Evolutionary conservation across 2,797 vertebrate genomes (phyloP).

Genomic region (Phalloptychus januarius): DNA sequence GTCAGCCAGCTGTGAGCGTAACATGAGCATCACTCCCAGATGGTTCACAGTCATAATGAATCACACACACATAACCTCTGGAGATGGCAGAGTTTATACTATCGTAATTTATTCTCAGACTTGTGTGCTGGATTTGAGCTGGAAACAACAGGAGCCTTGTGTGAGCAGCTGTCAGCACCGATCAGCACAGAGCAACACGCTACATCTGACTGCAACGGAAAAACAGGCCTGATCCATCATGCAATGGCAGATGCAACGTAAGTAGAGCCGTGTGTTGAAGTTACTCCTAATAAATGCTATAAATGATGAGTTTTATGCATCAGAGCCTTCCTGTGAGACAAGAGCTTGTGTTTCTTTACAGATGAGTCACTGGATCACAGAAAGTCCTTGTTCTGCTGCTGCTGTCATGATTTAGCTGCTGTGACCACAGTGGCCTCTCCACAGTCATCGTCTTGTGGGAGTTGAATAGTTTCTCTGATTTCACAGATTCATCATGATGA

Average conservation of each 20-base stretch:
- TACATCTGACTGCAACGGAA: conserved; percentile 30
- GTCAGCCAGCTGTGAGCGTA: conserved; percentile 40
- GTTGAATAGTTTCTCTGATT: conserved; percentile 39
- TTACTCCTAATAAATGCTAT: background rate
- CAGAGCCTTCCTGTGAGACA: background rate
- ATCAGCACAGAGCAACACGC: conserved; percentile 35
- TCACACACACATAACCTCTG: conserved; percentile 33
- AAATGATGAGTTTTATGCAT: background rate
- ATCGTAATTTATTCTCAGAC: conserved; percentile 8
- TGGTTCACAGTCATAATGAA: conserved; percentile 54
- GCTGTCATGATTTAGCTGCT: conserved; percentile 48
- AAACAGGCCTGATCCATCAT: conserved; percentile 22
- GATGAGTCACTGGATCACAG: conserved; percentile 22
- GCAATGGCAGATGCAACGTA: conserved; percentile 30
- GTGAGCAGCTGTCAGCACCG: conserved; percentile 48
- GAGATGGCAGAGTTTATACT: conserved; percentile 19
- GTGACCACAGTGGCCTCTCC: conserved; percentile 23
- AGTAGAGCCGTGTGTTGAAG: conserved; percentile 2
- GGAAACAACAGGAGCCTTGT: conserved; percentile 24
- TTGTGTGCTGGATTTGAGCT: conserved; percentile 37
- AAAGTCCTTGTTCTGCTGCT: conserved; percentile 26
- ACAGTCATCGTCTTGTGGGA: conserved; percentile 38
- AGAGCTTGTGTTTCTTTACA: background rate
- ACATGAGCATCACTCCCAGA: conserved; percentile 58
- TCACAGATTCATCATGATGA: conserved; percentile 53